phyloP scores from a whole-genome alignment of 2,113 vertebrate species.

The Coryphaenoides rupestris region DNA sequence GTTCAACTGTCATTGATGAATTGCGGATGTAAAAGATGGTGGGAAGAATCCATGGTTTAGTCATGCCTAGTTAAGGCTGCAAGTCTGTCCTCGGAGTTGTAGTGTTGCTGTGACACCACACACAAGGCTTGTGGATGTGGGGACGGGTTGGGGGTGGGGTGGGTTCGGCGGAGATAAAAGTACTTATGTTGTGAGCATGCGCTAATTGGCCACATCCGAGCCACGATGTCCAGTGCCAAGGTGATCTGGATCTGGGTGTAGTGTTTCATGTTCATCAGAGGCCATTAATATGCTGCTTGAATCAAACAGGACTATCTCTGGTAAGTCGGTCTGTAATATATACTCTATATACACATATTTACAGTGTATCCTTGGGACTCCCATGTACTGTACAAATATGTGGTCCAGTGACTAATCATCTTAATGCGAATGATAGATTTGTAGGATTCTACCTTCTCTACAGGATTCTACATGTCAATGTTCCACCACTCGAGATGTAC shows the following conservation, averaged over 20 bases:
- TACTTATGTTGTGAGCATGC: conserved; percentile 29
- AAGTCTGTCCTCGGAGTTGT: conserved; percentile 9
- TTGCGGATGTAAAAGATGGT: conserved; percentile 38
- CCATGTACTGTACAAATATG: neutral
- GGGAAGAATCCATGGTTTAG: conserved; percentile 25
- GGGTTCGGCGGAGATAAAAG: conserved; percentile 36
- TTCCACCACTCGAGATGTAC: neutral
- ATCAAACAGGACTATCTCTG: conserved; percentile 30
- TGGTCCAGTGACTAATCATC: conserved; percentile 27
- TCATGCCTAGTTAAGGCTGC: conserved; percentile 33
- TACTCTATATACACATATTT: conserved; percentile 2
- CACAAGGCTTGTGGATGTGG: no score
- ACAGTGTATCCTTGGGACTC: conserved; percentile 24
- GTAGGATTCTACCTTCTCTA: neutral
- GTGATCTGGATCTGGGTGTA: conserved; percentile 44
- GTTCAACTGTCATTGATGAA: conserved; percentile 50
- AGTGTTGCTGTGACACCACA: no score
- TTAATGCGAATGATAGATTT: conserved; percentile 14
- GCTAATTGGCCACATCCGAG: conserved; percentile 44
- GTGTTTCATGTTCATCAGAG: conserved; percentile 50
- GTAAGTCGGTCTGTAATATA: conserved; percentile 20
- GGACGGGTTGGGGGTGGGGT: neutral
- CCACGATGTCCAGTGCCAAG: conserved; percentile 40
- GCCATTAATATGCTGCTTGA: conserved; percentile 30
- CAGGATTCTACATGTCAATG: neutral